Percentiles rank a stretch among this genome's conserved stretches.
These are phyloP conservation scores for Gambelia wislizenii DNA, from an alignment of 2,797 vertebrate genomes.

Conservation along the genomic window DNA sequence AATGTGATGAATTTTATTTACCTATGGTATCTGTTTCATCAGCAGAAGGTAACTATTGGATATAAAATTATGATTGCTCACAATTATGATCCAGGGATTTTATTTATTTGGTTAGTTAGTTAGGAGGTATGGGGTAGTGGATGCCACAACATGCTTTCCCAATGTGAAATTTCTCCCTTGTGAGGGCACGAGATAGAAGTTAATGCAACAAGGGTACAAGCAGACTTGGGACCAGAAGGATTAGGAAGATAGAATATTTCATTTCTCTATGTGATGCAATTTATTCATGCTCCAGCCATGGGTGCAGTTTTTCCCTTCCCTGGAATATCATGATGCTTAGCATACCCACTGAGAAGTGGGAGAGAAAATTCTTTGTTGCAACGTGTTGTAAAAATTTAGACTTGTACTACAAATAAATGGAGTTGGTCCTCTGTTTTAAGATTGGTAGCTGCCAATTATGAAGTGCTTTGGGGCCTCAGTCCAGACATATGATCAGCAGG, in stretches of 20 bases:
- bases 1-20: not conserved
- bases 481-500: not conserved
- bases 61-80: not conserved
- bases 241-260: not conserved
- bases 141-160: not conserved
- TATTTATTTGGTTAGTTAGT: not conserved
- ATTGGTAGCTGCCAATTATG: not conserved
- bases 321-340: not conserved
- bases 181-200: not conserved
- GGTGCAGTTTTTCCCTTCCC: not conserved
- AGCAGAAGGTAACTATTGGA: not conserved
- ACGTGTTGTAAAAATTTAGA: not conserved
- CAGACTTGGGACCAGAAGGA: not conserved
- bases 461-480: not conserved
- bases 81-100: not conserved
- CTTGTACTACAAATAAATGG: not conserved
- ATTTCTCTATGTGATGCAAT: not conserved
- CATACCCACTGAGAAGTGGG: not conserved
- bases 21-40: too few species aligned
- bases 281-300: not conserved
- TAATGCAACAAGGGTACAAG: not conserved
- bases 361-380: not conserved
- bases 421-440: not conserved
- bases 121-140: too few species aligned
- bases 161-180: not conserved